Base-by-base conservation (phyloP, 2,888 invertebrate species). In the Cremastinae sp. region DNA sequence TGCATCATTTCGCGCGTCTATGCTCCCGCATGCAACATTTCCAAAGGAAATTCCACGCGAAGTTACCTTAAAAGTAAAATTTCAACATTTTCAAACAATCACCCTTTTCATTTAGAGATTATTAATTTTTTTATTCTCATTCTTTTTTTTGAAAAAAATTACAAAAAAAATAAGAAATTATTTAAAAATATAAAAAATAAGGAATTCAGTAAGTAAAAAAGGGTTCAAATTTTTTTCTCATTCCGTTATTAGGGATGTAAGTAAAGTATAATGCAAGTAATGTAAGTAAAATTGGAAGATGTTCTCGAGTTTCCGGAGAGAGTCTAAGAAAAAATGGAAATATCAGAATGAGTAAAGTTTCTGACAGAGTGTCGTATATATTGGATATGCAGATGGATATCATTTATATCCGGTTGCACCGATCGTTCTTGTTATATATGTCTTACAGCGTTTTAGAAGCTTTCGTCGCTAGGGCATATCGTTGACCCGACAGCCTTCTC, bases 371-470 rank as follows among this genome's bases (percentile, higher is more conserved):
- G 14, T 61, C 47, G 16, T 8, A 12, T 28, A 9, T 20, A 22
- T 22, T 14, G 43, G 1, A 12, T 45, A 28, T 9, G 9, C 28
- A 41, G 20, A 22, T 61, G 28, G 0, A 10, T 41, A 22, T 56
- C 14, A 68, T 43, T n/a, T 18, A 18, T 39, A 10, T 49, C 39
- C 37, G 39, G 14, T 47, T 55, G 14, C 35, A 14, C 37, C 14
- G 47, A 51, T 49, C 39, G 14, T 59, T 69, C 22, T 49, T n/a
- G 22, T 28, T 69, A 59, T 51, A 56, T 59, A 39, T 62, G 61
- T 35, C 68, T 76, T 51, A 43, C 49, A 64, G 35, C 43, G 56
- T 68, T 76, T 76, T 56, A 51, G 53, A 76, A 62, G 12, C 45
- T 64, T 61, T 65, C 28, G 51, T 64, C 59, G 58, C 59, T 12